Evolutionary conservation across 2,888 invertebrate species (phyloP), one percentile per base, ranked within the genome.

Genomic region (Orchestes rusci): DNA sequence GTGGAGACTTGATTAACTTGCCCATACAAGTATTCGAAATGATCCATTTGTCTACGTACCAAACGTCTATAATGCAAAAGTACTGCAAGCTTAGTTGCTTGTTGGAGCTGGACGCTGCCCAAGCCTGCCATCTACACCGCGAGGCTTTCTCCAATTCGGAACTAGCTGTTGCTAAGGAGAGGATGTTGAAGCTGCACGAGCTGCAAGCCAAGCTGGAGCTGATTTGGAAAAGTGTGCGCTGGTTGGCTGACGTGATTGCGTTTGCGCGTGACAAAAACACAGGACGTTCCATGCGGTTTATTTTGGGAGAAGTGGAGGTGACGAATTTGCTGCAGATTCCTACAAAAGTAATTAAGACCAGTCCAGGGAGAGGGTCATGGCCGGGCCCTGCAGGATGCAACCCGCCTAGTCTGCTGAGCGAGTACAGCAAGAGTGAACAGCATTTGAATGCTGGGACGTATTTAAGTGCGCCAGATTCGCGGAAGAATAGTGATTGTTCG

Each of bases 41-140:
- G 93, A 90, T 95, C 49, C 95, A 97, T 65, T 74, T 96, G 51
- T 85, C 84, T 61, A 94, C 96, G 2, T 99, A 97, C 69, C 93
- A 95, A 63, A 80, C 80, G 37, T 86, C 84, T 56, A 85, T 97
- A 51, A 82, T 97, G 41, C 83, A 85, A 59, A 82, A 90, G 63
- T 97, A 96, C 71, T 88, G 93, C 2, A 81, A 91, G 47, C 74
- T 97, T 12, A 95, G 94, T 56, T 92, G 94, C 57, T 86, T 94
- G 45, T 70, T 97, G 45, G 97, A 99, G 69, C 72, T 94, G 62
- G 95, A 96, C 59, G 84, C 88, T 0, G 84, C 89, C 1, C 73
- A 92, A 56, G 94, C 95, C 2, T 92, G 92, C 52, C 94, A 95
- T 62, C 84, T 87, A 20, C 92, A 92, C 56, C 74, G 96, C 58